Conservation (phyloP, 2,797 vertebrate species). For the Takifugu rubripes region DNA sequence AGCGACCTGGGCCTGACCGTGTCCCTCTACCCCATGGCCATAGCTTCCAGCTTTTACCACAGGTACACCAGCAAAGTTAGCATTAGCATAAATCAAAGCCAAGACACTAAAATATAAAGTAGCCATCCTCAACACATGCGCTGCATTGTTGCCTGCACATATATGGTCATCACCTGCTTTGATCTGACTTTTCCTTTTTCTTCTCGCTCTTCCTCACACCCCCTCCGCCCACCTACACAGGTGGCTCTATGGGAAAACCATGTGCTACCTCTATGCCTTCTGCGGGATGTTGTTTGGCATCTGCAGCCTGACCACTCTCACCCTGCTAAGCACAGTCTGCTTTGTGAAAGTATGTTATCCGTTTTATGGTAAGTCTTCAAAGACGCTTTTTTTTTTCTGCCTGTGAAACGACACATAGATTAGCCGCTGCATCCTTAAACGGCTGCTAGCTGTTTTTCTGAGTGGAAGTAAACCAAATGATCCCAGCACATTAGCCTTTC, state of each 20-base stretch:
- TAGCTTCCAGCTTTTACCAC: slow-evolving; percentile 80
- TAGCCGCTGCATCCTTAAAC: slow-evolving; percentile 27
- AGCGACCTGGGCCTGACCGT: slow-evolving; percentile 82
- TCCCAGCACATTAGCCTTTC: slow-evolving; percentile 36
- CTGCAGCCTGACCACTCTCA: slow-evolving; percentile 79
- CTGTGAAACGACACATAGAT: slow-evolving; percentile 29
- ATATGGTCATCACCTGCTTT: slow-evolving; percentile 21
- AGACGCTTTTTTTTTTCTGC: slow-evolving; percentile 13
- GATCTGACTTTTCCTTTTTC: slow-evolving; percentile 24
- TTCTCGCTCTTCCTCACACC: slow-evolving; percentile 24
- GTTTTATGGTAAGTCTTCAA: slow-evolving; percentile 72
- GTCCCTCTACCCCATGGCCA: slow-evolving; percentile 79
- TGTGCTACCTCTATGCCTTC: slow-evolving; percentile 76
- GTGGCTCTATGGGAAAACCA: slow-evolving; percentile 72
- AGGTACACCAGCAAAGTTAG: slow-evolving; percentile 59
- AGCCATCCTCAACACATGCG: background rate
- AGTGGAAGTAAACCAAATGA: slow-evolving; percentile 15
- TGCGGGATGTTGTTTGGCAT: slow-evolving; percentile 81
- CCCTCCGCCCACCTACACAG: slow-evolving; percentile 44
- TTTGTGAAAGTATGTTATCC: slow-evolving; percentile 84
- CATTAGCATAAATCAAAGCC: background rate
- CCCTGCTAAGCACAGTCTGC: slow-evolving; percentile 79
- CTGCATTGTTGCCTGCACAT: slow-evolving; percentile 14
- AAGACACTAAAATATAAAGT: background rate
- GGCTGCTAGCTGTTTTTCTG: slow-evolving; percentile 43